Evolutionary conservation across 53 echinoderm and acorn worm species (phyloP), one percentile per base, ranked within the genome.

Genomic region (Temnopleurus reevesii): DNA sequence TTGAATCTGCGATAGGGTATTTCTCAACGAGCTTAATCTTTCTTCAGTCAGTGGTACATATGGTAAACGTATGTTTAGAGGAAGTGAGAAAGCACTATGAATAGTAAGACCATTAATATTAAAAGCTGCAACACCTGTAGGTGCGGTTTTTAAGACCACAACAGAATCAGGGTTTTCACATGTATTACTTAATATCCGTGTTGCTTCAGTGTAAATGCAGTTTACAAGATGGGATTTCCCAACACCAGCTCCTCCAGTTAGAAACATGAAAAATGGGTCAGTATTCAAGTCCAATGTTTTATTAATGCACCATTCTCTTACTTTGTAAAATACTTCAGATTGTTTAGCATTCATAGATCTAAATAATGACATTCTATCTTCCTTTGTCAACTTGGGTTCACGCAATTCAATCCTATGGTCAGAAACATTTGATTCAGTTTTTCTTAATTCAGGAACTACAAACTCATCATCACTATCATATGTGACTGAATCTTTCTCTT

Each of bases 161-260:
- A 84, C 45, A 77, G 80, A 63, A 53, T 93, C 90, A 55, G 90
- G 89, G 25, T 86, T 81, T 79, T 86, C 59, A 27, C 58, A 28
- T 59, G 77, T 77, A 61, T 19, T n/a, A 5, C 33, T 81, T 53
- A 90, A 82, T 23, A 90, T 54, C 41, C 89, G 64, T 76, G 90
- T 81, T 60, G 92, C 89, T 81, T 92, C 65, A 92, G 89, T 59
- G 46, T 91, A 55, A 41, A 93, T 81, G 24, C 76, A 64, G 19
- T 90, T 93, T 4, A 93, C 86, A 23, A 93, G 86, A 79, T 93
- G 93, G 25, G 86, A 84, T 84, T 92, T 92, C 45, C 92, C 92
- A 28, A 87, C 87, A 8, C 91, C 91, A 77, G 91, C 91, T 17
- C 92, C 92, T 35, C 92, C 92, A 83, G 86, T 86, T 1, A 90